Evolutionary conservation across 2,797 vertebrate genomes (phyloP), one percentile per base, ranked within the genome.

Genomic region (Pseudopleuronectes americanus): DNA sequence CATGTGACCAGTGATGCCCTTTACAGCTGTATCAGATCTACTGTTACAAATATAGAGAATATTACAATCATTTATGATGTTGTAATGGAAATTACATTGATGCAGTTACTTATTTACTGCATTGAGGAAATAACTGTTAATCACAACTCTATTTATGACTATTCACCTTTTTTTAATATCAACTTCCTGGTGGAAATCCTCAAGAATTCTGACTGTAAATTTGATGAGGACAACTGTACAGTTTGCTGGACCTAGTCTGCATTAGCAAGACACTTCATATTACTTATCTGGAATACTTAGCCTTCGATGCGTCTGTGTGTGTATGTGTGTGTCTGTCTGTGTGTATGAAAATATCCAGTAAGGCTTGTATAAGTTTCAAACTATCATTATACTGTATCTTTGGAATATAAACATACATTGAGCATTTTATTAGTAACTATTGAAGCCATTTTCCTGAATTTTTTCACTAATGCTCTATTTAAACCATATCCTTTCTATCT

Each of bases 381-480:
- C 52, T 1, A 19, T 48, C 10, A 19, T 48, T 21, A 21, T 48
- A 21, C 19, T 9, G 17, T 38, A n/a, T 41, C 28, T 19, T 61
- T 49, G 21, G 8, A 33, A 45, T 58, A 33, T 52, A 1, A 53
- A 57, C 14, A 7, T 14, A 3, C 3, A 17, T 12, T 59, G 5
- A 49, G 19, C 7, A 38, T 69, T 76, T 74, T 47, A 21, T 72
- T 28, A 9, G 33, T 61, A 17, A 57, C 45, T 0, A 36, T 64
- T 67, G 48, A 33, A 21, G 49, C 36, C 45, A 69, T 3, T 71
- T 77, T 77, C 45, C 38, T 74, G 58, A 57, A 69, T 14, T 79
- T 68, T 26, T 58, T 1, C 41, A 41, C 8, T 21, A 26, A 45
- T 28, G 31, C 6, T 41, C 2, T 55, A 14, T 56, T 61, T 49